Percentiles rank a stretch among this genome's conserved stretches.
These are phyloP conservation scores for Plutella xylostella DNA, from an alignment of 2,888 invertebrate species.

Conservation along the genomic window DNA sequence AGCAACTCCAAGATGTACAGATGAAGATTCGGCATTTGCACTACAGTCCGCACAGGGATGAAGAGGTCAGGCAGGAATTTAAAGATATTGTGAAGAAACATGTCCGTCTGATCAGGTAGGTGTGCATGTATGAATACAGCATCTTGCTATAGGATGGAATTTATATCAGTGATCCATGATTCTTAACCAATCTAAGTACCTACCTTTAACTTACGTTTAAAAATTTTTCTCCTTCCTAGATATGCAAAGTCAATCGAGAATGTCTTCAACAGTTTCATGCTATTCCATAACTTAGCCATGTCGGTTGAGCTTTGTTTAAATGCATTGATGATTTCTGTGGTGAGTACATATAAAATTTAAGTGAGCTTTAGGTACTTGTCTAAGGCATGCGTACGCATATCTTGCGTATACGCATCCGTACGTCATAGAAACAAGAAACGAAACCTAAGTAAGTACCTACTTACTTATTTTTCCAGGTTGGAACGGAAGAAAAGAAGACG, in stretches of 20 bases:
- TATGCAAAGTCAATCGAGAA: constrained; percentile 34
- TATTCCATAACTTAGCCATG: constrained; percentile 47
- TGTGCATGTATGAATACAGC: no score
- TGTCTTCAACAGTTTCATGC: constrained; percentile 46
- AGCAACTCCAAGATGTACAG: constrained; percentile 43
- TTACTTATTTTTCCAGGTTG: constrained; percentile 28
- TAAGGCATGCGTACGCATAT: no score
- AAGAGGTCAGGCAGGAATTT: constrained; percentile 26
- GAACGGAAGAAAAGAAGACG: constrained; percentile 30
- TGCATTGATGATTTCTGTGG: constrained; percentile 43
- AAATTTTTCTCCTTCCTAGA: constrained; percentile 23
- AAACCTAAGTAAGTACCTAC: no score
- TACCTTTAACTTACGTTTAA: neutral
- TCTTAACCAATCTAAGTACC: no score
- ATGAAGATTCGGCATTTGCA: constrained; percentile 26
- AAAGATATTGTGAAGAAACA: constrained; percentile 42
- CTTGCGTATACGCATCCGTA: no score
- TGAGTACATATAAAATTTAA: constrained; percentile 25
- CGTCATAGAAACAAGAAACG: no score
- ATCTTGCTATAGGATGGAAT: no score
- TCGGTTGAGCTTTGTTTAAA: constrained; percentile 48
- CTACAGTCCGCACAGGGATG: constrained; percentile 26
- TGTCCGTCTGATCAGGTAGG: constrained; percentile 43
- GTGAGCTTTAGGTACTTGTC: no score
- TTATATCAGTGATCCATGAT: no score